These are phyloP conservation scores for Caradrina kadenii DNA, from an alignment of 2,888 invertebrate species.

Conservation along the genomic window DNA sequence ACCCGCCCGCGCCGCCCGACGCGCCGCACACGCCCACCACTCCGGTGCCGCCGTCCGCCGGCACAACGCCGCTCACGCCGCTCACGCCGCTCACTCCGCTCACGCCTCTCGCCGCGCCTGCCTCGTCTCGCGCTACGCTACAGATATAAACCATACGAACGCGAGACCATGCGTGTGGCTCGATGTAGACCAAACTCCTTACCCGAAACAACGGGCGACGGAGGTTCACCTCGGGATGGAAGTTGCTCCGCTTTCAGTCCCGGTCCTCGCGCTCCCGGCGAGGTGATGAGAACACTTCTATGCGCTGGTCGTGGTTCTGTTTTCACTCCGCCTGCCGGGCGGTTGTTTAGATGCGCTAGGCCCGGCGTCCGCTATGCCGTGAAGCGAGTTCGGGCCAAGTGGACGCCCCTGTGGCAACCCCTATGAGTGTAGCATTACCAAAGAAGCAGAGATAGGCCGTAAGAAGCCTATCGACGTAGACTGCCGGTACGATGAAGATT, in stretches of 20 bases:
- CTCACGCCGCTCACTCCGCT: constrained; percentile 81
- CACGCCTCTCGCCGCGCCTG: constrained; percentile 67
- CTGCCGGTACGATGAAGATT: constrained; percentile 75
- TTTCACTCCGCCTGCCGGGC: constrained; percentile 54
- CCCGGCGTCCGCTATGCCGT: constrained; percentile 49
- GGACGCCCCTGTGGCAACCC: constrained; percentile 61
- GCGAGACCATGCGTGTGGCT: constrained; percentile 26
- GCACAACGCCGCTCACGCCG: constrained; percentile 81
- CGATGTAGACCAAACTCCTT: constrained; percentile 26
- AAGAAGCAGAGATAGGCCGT: constrained; percentile 75
- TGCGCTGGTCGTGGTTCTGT: constrained; percentile 35
- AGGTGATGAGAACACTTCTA: constrained; percentile 19
- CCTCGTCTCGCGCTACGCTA: constrained; percentile 74
- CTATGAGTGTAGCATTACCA: constrained; percentile 75
- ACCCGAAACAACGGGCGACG: constrained; percentile 1
- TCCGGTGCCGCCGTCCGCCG: constrained; percentile 76
- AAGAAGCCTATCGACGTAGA: constrained; percentile 58
- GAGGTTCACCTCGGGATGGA: constrained; percentile 20
- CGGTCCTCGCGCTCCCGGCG: constrained; percentile 7
- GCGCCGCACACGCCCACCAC: constrained; percentile 79
- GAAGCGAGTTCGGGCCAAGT: constrained; percentile 36
- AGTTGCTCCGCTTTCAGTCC: constrained; percentile 21
- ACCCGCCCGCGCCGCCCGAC: constrained; percentile 78
- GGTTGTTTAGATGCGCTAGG: constrained; percentile 71
- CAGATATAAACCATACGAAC: constrained; percentile 75